A percentile compares a stretch with the other conserved stretches of the same genome.
Conservation (phyloP, 2,113 vertebrate genomes). For the Cairina moschata region DNA sequence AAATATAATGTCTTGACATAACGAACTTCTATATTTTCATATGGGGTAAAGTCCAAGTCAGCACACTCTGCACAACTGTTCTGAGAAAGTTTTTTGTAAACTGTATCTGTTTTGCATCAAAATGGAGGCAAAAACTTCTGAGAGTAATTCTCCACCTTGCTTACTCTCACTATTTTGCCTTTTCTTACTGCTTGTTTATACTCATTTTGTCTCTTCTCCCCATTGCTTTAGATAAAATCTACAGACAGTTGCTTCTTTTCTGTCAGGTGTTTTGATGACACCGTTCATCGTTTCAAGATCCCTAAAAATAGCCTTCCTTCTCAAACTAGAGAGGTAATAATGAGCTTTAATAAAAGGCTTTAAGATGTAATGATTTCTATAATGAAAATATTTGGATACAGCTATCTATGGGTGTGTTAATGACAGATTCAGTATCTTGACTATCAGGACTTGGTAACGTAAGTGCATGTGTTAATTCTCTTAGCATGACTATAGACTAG, state of each 20-base stretch:
- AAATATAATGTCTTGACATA: neutral
- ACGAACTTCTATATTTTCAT: neutral
- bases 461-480: neutral
- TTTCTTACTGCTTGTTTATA: neutral
- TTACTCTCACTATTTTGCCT: neutral
- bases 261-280: constrained; percentile 94
- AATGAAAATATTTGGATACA: neutral
- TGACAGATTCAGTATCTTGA: neutral
- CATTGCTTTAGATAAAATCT: constrained; percentile 81
- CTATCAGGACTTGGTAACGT: neutral
- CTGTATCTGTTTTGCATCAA: neutral
- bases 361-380: neutral
- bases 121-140: neutral
- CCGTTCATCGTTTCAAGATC: constrained; percentile 92
- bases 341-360: neutral
- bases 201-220: neutral
- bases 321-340: constrained; percentile 86
- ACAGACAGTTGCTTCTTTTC: constrained; percentile 87
- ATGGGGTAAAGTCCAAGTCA: neutral
- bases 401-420: neutral
- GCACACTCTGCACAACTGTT: neutral
- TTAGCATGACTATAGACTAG: neutral
- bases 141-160: neutral
- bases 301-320: constrained; percentile 81
- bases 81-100: neutral